Base-by-base conservation (phyloP, 2,888 invertebrate species). In the Psylliodes chrysocephalus region DNA sequence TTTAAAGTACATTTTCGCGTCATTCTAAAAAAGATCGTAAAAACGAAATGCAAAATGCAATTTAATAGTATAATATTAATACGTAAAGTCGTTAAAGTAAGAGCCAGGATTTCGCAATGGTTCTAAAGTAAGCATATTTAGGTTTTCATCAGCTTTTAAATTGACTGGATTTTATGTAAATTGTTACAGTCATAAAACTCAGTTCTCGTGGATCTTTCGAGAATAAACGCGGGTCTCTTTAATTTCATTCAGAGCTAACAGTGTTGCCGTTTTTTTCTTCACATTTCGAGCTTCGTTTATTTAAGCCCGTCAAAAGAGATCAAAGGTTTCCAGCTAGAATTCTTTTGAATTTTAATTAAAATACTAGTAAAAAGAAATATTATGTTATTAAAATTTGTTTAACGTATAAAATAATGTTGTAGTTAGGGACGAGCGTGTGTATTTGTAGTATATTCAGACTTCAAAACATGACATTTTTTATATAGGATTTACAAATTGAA, bases 121-220 rank as follows among this genome's bases (percentile, higher is more conserved):
- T 19, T 46, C 22, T 25, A 44, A 12, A 35, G 30, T 49, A 52
- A 59, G 46, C 52, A 44, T 57, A 61, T 53, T 64, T 64, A 33
- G 57, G 25, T 57, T 64, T 62, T 62, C 54, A 63, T 64, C 63
- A 61, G 63, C 63, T 67, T 60, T 61, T 63, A 66, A 60, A 63
- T 63, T 61, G 56, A 55, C 57, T 67, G 57, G 60, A 52, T 64
- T 64, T 64, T 61, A 60, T 56, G 63, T 61, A 67, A 67, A 64
- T 60, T 57, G 60, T 59, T 61, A 54, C 60, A 15, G 38, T 15
- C 61, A 53, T 66, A 62, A 63, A 66, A 60, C 57, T 49, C 47
- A 63, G 33, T 44, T 56, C 56, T 57, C 53, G 46, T 66, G 63
- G 51, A 49, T 68, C 57, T 44, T 56, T 46, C 49, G 25, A 25